Evolutionary conservation across 2,888 invertebrate genomes (phyloP), one percentile per base, ranked within the genome.

Genomic region (Sminthurinus aureus): DNA sequence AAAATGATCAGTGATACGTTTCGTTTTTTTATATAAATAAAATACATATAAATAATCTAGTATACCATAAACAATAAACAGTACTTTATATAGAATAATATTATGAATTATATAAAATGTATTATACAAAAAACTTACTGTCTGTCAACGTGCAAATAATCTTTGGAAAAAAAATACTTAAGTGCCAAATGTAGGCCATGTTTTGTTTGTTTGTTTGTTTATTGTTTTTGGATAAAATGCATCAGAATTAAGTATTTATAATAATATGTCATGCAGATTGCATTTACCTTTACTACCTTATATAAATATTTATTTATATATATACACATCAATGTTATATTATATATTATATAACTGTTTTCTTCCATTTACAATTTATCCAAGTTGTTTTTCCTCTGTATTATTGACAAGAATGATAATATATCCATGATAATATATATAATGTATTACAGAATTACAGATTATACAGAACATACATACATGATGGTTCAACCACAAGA

Each of bases 161-260:
- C 26, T 80, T 80, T 80, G 38, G 38, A 38, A 38, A 38, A 38
- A 38, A 38, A 38, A 51, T 79, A 79, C 79, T 80, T 73, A 52
- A 24, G 80, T 80, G 80, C 80, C 80, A 80, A 80, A 80, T 52
- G n/a, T 73, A 80, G 80, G 80, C 80, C 80, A 80, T 80, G 24
- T 67, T 79, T 22, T 58, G 71, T 79, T 69, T 22, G 50, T 79
- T 50, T 22, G 38, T 22, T 69, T 26, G 26, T 73, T 73, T 18
- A 6, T 38, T 38, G 38, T 38, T 38, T 38, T 38, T 38, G n/a
- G 13, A 64, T 69, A 20, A n/a, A 69, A 20, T 69, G 67, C 67
- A 20, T n/a, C 67, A 69, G 1, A 18, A 64, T n/a, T 64, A 64
- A 64, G n/a, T 64, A 13, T 64, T 18, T n/a, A n/a, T 64, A n/a